A percentile compares a stretch with the other conserved stretches of the same genome.
phyloP scores from a whole-genome alignment of 1,140 invertebrate species.

The Paralvinella palmiformis region DNA sequence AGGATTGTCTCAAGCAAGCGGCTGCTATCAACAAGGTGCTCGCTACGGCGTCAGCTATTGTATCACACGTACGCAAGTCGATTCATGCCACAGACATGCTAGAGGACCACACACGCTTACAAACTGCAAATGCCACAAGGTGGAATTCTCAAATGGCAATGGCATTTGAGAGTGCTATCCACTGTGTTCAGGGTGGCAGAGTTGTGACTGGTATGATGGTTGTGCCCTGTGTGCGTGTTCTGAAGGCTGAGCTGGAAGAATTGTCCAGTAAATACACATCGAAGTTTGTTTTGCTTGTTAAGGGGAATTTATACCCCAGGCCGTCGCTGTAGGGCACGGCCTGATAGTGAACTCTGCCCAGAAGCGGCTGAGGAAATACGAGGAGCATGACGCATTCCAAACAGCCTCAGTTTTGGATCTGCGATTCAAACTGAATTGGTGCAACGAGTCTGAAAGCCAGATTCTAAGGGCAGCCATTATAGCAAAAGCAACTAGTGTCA shows the following conservation, averaged over 20 bases:
- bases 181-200: neutral
- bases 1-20: conserved; percentile 1
- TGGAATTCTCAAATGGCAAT: conserved; percentile 3
- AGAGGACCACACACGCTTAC: neutral
- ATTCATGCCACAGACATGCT: neutral
- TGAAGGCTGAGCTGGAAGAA: conserved; percentile 8
- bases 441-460: too few species aligned
- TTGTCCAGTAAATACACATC: too few species aligned
- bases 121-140: neutral
- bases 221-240: conserved; percentile 26
- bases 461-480: too few species aligned
- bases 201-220: conserved; percentile 14
- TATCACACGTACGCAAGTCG: neutral
- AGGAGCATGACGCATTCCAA: too few species aligned
- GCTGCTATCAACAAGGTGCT: neutral
- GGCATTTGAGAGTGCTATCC: neutral
- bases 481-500: too few species aligned
- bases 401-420: too few species aligned
- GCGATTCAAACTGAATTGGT: too few species aligned
- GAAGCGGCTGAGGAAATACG: too few species aligned
- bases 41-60: neutral
- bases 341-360: too few species aligned
- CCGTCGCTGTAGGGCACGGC: too few species aligned
- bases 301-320: too few species aligned
- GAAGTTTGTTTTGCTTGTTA: too few species aligned